phyloP scores from a whole-genome alignment of 2,113 vertebrate genomes.

The Caracal caracal region DNA sequence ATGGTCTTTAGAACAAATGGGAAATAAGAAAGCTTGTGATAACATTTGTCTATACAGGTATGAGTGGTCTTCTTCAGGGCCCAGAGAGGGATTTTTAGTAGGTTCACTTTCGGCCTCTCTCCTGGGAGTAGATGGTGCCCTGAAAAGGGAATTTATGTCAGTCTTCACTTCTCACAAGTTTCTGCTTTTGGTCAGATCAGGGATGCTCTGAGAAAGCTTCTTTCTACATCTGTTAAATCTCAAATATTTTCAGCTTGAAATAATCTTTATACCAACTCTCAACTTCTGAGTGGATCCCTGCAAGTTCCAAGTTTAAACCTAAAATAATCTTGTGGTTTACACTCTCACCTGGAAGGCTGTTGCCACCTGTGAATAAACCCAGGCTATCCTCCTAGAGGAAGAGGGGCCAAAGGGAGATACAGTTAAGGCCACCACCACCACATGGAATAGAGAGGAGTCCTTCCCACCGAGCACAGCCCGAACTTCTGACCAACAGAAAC shows the following conservation, averaged over 20 bases:
- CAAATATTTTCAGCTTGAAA: background rate
- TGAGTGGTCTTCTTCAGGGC: background rate
- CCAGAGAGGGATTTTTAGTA: background rate
- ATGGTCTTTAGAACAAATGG: background rate
- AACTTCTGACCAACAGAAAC: background rate
- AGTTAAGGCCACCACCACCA: background rate
- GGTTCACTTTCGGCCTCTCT: background rate
- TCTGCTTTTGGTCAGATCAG: background rate
- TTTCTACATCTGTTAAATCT: background rate
- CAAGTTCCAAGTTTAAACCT: background rate
- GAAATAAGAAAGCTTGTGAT: background rate
- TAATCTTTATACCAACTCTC: background rate
- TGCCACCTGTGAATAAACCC: background rate
- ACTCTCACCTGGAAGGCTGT: background rate
- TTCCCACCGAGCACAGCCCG: background rate
- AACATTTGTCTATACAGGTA: background rate
- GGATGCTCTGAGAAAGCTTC: background rate
- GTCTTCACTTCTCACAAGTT: background rate
- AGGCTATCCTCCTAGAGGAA: background rate
- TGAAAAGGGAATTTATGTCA: background rate
- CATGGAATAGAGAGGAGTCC: background rate
- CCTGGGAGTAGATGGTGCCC: background rate
- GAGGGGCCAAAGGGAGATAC: accelerated
- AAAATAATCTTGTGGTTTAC: background rate
- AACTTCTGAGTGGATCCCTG: background rate